These are phyloP conservation scores for Cyanoramphus novaezelandiae DNA, from an alignment of 2,113 vertebrate genomes.

Conservation along the genomic window DNA sequence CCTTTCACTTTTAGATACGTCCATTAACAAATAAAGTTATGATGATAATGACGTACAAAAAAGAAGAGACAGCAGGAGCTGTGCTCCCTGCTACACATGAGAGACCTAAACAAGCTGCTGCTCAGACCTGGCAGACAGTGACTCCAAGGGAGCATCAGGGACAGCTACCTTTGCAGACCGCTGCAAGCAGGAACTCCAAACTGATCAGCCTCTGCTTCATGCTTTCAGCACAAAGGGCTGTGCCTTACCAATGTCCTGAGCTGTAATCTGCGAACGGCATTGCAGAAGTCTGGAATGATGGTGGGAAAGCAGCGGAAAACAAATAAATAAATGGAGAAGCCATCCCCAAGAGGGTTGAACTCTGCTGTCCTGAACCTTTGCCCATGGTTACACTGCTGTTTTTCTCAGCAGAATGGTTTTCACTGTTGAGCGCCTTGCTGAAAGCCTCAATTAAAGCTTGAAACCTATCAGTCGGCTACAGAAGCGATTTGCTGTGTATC, in stretches of 20 bases:
- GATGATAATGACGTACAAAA: background rate
- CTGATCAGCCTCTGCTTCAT: background rate
- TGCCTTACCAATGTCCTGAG: background rate
- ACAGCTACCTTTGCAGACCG: background rate
- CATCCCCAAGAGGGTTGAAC: constrained; percentile 47
- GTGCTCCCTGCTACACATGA: background rate
- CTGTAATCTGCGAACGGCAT: background rate
- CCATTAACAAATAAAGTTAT: background rate
- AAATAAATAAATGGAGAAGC: background rate
- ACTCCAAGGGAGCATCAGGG: background rate
- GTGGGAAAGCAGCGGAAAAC: constrained; percentile 35
- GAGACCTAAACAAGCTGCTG: background rate
- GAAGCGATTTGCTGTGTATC: constrained; percentile 51
- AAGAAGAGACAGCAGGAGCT: background rate
- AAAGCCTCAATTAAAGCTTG: constrained; percentile 64
- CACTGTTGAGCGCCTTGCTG: constrained; percentile 19
- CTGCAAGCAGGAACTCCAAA: background rate
- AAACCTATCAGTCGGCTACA: constrained; percentile 49
- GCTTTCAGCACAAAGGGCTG: background rate
- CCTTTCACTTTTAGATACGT: background rate
- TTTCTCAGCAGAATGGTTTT: constrained; percentile 54
- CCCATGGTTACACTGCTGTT: constrained; percentile 28
- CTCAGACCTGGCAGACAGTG: background rate
- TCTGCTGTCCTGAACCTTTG: constrained; percentile 56
- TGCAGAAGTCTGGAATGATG: background rate